Percentiles rank a stretch among this genome's conserved stretches.
phyloP scores from a whole-genome alignment of 2,888 invertebrate genomes.

The Anthoptus insignis region DNA sequence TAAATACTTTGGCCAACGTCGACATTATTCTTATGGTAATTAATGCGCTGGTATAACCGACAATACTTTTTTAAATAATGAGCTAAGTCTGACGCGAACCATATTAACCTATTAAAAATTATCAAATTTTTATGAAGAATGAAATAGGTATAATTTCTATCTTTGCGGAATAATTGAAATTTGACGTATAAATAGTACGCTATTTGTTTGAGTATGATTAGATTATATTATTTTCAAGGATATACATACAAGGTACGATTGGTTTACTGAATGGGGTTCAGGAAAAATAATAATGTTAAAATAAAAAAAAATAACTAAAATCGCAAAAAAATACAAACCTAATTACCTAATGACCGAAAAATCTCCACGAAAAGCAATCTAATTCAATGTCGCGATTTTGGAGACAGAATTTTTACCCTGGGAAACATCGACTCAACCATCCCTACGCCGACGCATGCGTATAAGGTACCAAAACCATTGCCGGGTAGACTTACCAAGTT shows the following conservation, averaged over 20 bases:
- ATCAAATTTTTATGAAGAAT: too few relatives aligned
- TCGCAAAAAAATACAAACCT: not conserved
- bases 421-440: constrained; percentile 56
- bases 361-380: constrained; percentile 23
- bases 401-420: constrained; percentile 42
- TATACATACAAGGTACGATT: too few relatives aligned
- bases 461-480: constrained; percentile 60
- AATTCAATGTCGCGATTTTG: constrained; percentile 32
- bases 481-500: constrained; percentile 76
- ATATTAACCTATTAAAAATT: too few relatives aligned
- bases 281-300: not conserved
- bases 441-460: constrained; percentile 78
- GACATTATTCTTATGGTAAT: not conserved
- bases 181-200: too few relatives aligned
- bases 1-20: not conserved
- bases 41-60: not conserved
- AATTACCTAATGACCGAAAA: constrained; percentile 15
- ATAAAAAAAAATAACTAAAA: constrained; percentile 1
- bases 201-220: too few relatives aligned
- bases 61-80: too few relatives aligned
- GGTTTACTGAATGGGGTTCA: too few relatives aligned
- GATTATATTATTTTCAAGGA: too few relatives aligned
- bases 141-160: too few relatives aligned
- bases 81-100: too few relatives aligned
- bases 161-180: too few relatives aligned